Evolutionary conservation across 1,140 invertebrate genomes (phyloP).

Genomic region (Cydia amplana): DNA sequence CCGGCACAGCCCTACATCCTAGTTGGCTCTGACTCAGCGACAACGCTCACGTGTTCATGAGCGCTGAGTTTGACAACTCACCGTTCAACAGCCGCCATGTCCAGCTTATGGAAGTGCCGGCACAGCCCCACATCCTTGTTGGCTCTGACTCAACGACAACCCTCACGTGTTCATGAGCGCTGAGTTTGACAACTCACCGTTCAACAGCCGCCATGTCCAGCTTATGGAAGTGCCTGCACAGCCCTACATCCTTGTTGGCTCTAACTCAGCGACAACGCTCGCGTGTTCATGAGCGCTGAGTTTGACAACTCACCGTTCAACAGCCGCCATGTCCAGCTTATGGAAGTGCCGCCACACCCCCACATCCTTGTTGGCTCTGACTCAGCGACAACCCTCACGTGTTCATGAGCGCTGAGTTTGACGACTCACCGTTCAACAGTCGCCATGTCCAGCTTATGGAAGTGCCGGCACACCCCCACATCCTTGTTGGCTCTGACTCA

Average conservation of each 20-base stretch:
- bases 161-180: conserved; percentile 90
- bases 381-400: conserved; percentile 93
- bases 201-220: conserved; percentile 88
- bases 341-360: conserved; percentile 96
- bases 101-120: conserved; percentile 88
- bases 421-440: conserved; percentile 83
- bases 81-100: conserved; percentile 82
- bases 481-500: conserved; percentile 95
- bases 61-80: conserved; percentile 48
- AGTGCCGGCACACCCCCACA: conserved; percentile 95
- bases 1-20: conserved; percentile 96
- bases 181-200: conserved; percentile 73
- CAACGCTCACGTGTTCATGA: conserved; percentile 80
- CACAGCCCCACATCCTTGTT: conserved; percentile 97
- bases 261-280: conserved; percentile 77
- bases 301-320: conserved; percentile 81
- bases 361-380: conserved; percentile 96
- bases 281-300: conserved; percentile 89
- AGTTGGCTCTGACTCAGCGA: conserved; percentile 88
- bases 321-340: conserved; percentile 86
- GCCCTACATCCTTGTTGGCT: conserved; percentile 96
- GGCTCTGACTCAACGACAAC: conserved; percentile 94
- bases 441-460: conserved; percentile 77
- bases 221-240: conserved; percentile 94
- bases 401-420: conserved; percentile 82